phyloP scores from a whole-genome alignment of 1,140 invertebrate species.

The Aphelenchoides fujianensis region DNA sequence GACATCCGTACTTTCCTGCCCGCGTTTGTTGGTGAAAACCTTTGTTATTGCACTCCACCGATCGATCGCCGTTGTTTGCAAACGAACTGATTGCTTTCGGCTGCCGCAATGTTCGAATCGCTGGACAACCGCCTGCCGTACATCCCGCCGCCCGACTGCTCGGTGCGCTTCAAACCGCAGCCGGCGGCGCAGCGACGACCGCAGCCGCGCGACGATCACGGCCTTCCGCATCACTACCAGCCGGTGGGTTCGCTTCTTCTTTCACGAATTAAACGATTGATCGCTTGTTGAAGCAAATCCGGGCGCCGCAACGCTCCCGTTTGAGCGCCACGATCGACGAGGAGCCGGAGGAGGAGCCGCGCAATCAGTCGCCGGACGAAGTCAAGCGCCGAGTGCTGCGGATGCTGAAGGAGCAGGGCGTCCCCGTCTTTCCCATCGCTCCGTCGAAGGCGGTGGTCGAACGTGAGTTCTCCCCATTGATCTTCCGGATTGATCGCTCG shows the following conservation, averaged over 20 bases:
- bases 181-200: background rate
- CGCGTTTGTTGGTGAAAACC: too few species aligned
- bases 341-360: conserved; percentile 11
- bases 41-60: too few species aligned
- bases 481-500: too few species aligned
- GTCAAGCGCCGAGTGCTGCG: conserved; percentile 24
- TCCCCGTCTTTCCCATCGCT: conserved; percentile 22
- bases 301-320: background rate
- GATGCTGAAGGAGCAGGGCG: conserved; percentile 31
- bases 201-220: conserved; percentile 15
- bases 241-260: background rate
- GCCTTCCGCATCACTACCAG: background rate
- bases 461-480: too few species aligned
- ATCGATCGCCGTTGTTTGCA: too few species aligned
- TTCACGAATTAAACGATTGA: too few species aligned
- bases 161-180: background rate
- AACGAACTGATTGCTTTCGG: too few species aligned
- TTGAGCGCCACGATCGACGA: conserved; percentile 9
- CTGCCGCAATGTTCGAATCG: conserved; percentile 14
- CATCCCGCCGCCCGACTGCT: conserved; percentile 17
- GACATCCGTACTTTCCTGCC: too few species aligned
- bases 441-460: background rate
- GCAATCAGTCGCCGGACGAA: background rate
- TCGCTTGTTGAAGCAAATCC: too few species aligned
- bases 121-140: conserved; percentile 13